Conservation (phyloP, 2,888 invertebrate species). For the Cyclophora punctaria region DNA sequence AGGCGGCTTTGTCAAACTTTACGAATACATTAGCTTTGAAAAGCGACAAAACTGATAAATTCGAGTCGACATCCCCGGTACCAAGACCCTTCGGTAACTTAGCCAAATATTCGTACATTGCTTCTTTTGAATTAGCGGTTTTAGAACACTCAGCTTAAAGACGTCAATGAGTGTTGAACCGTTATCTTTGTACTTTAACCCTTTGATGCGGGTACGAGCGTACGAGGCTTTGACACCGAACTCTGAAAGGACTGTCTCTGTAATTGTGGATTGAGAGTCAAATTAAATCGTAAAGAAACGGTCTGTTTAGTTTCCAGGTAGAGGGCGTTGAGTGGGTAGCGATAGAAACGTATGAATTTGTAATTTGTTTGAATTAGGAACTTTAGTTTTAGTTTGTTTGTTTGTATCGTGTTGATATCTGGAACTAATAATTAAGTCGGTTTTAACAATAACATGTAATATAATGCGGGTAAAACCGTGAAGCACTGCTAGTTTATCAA, state of each 20-base stretch:
- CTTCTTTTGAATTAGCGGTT: conserved; percentile 6
- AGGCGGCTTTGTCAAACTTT: conserved; percentile 59
- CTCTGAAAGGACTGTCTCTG: conserved; percentile 44
- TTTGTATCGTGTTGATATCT: too few species aligned
- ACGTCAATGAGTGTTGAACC: conserved; percentile 9
- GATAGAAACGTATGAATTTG: not conserved
- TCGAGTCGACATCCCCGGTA: conserved; percentile 38
- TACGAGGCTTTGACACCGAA: conserved; percentile 49
- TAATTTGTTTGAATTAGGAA: not conserved
- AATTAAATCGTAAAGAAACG: conserved; percentile 49
- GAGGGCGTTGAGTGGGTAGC: not conserved
- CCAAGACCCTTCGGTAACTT: conserved; percentile 10
- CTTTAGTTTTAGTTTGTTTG: too few species aligned
- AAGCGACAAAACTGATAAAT: conserved; percentile 59
- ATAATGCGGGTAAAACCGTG: too few species aligned
- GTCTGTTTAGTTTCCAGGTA: conserved; percentile 22
- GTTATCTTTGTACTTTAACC: conserved; percentile 7
- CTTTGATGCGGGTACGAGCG: conserved; percentile 10
- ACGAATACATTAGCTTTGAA: conserved; percentile 62
- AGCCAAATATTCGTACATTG: conserved; percentile 17
- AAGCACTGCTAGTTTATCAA: too few species aligned
- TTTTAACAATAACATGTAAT: too few species aligned
- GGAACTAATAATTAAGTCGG: too few species aligned
- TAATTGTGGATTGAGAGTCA: conserved; percentile 53
- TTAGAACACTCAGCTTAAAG: not conserved